A percentile compares a stretch with the other conserved stretches of the same genome.
phyloP scores from a whole-genome alignment of 2,888 invertebrate species.

The Drymonia ruficornis region DNA sequence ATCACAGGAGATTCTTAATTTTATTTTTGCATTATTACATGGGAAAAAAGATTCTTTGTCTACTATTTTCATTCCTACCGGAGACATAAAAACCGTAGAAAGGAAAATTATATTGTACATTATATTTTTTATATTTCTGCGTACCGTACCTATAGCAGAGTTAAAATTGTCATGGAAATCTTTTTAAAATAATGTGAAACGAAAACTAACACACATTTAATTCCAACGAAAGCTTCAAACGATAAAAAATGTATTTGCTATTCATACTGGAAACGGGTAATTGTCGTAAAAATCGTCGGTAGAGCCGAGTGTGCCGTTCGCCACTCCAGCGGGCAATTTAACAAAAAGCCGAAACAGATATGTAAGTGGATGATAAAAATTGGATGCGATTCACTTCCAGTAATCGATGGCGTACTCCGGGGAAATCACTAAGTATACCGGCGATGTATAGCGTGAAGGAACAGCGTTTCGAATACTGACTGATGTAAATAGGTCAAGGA shows the following conservation, averaged over 20 bases:
- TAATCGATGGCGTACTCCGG: slow-evolving; percentile 62
- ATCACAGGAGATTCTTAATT: no score
- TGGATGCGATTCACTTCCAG: slow-evolving; percentile 66
- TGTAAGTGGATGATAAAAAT: slow-evolving; percentile 74
- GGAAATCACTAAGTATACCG: slow-evolving; percentile 68
- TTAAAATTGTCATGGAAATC: no score
- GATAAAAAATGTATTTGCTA: slow-evolving; percentile 3
- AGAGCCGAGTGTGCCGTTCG: slow-evolving; percentile 41
- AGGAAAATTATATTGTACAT: no score
- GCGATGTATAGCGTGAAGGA: slow-evolving; percentile 42
- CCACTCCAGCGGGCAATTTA: slow-evolving; percentile 48
- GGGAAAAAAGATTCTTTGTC: no score
- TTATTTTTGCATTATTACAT: no score
- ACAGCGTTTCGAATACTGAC: slow-evolving; percentile 35
- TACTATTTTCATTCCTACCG: no score
- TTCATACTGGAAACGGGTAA: slow-evolving; percentile 14
- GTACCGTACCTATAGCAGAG: no score
- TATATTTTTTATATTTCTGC: no score
- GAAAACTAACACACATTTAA: neutral
- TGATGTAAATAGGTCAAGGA: slow-evolving; percentile 37
- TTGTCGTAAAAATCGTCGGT: slow-evolving; percentile 35
- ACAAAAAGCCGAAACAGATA: slow-evolving; percentile 58
- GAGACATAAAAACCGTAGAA: no score
- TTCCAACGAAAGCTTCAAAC: neutral
- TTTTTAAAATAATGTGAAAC: no score